A percentile compares a stretch with the other conserved stretches of the same genome.
phyloP scores from a whole-genome alignment of 1,140 invertebrate species.

The Holotrichia oblita region DNA sequence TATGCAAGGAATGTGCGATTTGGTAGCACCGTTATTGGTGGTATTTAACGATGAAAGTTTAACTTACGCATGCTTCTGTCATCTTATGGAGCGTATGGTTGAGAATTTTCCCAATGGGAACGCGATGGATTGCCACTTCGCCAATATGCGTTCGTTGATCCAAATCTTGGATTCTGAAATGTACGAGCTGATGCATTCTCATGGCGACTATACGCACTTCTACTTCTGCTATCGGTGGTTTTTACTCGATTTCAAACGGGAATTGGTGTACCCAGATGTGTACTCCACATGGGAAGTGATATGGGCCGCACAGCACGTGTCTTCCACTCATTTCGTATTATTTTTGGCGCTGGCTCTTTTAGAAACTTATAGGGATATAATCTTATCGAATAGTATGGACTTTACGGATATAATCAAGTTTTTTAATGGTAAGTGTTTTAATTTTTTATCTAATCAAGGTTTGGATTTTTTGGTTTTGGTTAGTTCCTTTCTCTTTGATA shows the following conservation, averaged over 20 bases:
- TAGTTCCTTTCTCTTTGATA: no score
- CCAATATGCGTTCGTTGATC: conserved; percentile 89
- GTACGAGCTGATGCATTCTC: conserved; percentile 93
- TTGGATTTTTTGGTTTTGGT: no score
- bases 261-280: conserved; percentile 90
- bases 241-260: conserved; percentile 77
- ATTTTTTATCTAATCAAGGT: no score
- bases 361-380: conserved; percentile 93
- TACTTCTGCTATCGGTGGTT: conserved; percentile 98
- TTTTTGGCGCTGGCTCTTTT: conserved; percentile 93
- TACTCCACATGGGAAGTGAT: conserved; percentile 96
- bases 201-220: conserved; percentile 96
- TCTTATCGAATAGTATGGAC: conserved; percentile 94
- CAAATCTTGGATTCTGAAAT: conserved; percentile 93
- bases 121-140: conserved; percentile 94
- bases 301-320: conserved; percentile 90
- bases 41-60: conserved; percentile 91
- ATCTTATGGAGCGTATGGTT: conserved; percentile 89
- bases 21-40: conserved; percentile 91
- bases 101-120: conserved; percentile 93
- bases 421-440: conserved; percentile 87
- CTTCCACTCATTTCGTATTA: conserved; percentile 89
- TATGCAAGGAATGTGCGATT: conserved; percentile 95
- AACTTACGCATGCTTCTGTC: conserved; percentile 92
- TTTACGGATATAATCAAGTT: conserved; percentile 98